Evolutionary conservation across 2,888 invertebrate genomes (phyloP).

Genomic region (Nasonovia ribisnigri): DNA sequence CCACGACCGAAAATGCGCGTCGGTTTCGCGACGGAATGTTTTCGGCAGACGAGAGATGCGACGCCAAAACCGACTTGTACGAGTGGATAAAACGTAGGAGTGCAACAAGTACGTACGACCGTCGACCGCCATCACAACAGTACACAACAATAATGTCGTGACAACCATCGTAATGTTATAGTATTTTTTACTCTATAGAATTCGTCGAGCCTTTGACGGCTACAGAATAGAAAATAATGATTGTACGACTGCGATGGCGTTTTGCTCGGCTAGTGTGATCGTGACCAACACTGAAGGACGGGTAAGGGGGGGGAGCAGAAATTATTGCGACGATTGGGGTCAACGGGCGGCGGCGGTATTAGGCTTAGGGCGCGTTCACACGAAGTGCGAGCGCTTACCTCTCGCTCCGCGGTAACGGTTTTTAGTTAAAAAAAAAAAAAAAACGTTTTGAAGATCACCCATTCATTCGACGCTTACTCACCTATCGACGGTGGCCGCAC

Average conservation of each 20-base stretch:
- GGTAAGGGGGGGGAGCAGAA: background rate
- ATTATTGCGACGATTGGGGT: background rate
- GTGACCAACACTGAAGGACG: background rate
- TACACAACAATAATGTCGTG: background rate
- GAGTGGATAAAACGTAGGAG: background rate
- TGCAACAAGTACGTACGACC: background rate
- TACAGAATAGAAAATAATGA: background rate
- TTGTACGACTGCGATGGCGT: background rate
- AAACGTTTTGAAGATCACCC: background rate
- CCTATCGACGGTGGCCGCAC: background rate
- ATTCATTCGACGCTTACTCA: background rate
- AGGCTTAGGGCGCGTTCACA: slow-evolving; percentile 36
- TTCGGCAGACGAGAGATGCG: background rate
- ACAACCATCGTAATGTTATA: background rate
- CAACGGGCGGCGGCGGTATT: background rate
- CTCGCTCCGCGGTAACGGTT: background rate
- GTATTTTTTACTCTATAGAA: background rate
- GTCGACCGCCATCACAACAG: background rate
- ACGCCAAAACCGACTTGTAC: background rate
- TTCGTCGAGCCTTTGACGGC: background rate
- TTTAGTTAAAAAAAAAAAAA: background rate
- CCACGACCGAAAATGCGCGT: background rate
- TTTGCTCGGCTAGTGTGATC: background rate
- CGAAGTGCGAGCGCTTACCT: background rate
- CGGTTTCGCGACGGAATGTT: background rate